Conservation (phyloP, 2,113 vertebrate species). For the Hippoglossus stenolepis region DNA sequence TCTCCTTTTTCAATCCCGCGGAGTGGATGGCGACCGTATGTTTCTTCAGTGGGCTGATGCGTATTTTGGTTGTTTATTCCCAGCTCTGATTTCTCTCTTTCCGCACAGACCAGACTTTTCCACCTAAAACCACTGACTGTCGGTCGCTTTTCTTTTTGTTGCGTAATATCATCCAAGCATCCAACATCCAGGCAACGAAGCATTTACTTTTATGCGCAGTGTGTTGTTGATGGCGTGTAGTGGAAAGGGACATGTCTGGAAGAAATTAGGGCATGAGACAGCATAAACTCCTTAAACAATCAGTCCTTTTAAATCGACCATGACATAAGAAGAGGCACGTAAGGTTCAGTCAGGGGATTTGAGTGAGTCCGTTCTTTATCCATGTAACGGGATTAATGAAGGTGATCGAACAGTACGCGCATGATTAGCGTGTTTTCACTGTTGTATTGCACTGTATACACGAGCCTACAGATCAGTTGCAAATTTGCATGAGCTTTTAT, state of each 20-base stretch:
- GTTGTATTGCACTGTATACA: not conserved
- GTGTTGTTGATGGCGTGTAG: conserved; percentile 16
- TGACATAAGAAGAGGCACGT: conserved; percentile 54
- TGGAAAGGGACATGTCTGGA: conserved; percentile 14
- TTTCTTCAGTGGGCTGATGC: conserved; percentile 7
- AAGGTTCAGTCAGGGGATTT: conserved; percentile 59
- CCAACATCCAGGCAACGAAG: conserved; percentile 1
- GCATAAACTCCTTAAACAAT: conserved; percentile 54
- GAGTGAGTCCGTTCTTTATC: conserved; percentile 47
- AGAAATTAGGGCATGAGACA: conserved; percentile 58
- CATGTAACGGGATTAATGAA: conserved; percentile 66
- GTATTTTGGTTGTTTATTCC: conserved; percentile 22
- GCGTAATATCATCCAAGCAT: conserved; percentile 12
- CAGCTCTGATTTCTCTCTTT: conserved; percentile 11
- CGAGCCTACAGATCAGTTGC: not conserved
- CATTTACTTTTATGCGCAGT: conserved; percentile 52
- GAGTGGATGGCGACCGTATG: no score
- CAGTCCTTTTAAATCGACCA: conserved; percentile 51
- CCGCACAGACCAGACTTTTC: conserved; percentile 55
- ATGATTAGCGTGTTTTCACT: conserved; percentile 28
- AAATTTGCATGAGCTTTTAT: not conserved
- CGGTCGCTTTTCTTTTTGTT: conserved; percentile 14
- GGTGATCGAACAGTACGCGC: conserved; percentile 22
- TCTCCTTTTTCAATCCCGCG: no score
- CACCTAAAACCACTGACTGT: conserved; percentile 16